Percentiles rank a stretch among this genome's conserved stretches.
These are phyloP conservation scores for Moxostoma hubbsi DNA, from an alignment of 2,797 vertebrate species.

Conservation along the genomic window DNA sequence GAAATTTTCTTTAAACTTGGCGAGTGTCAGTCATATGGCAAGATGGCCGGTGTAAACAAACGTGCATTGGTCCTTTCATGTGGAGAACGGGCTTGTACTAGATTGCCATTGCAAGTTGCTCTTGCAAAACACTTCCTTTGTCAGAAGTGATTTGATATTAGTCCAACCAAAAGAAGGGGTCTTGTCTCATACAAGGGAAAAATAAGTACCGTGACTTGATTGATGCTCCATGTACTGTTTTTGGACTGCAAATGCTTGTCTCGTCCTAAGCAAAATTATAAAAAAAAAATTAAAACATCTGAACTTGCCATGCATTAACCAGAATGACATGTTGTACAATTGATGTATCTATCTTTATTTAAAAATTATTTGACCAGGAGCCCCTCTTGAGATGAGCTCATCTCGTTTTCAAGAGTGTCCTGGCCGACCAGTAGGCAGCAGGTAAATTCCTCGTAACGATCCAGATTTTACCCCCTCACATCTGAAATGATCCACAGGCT, in stretches of 20 bases:
- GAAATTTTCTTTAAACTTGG: neutral
- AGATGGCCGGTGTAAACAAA: conserved; percentile 35
- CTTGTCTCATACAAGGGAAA: conserved; percentile 85
- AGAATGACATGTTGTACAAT: conserved; percentile 82
- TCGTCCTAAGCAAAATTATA: conserved; percentile 61
- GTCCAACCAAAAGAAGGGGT: conserved; percentile 72
- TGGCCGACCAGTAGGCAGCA: conserved; percentile 86
- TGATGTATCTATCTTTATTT: conserved; percentile 84
- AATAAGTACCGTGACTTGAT: conserved; percentile 80
- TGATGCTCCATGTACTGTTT: conserved; percentile 83
- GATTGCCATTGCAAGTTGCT: conserved; percentile 53
- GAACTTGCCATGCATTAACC: conserved; percentile 78
- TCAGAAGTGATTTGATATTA: conserved; percentile 66
- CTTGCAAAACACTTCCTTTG: conserved; percentile 64
- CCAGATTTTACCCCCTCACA: conserved; percentile 72
- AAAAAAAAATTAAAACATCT: conserved; percentile 61
- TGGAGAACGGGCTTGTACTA: conserved; percentile 57
- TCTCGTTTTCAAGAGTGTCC: conserved; percentile 89
- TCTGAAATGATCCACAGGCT: conserved; percentile 71
- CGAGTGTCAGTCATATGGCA: neutral
- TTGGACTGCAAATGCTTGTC: conserved; percentile 79
- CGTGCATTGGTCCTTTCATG: conserved; percentile 80
- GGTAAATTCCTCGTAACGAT: conserved; percentile 85
- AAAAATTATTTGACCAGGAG: conserved; percentile 89
- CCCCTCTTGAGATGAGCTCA: conserved; percentile 89